Evolutionary conservation across 1,140 invertebrate genomes (phyloP).

Genomic region (Drosophila persimilis): DNA sequence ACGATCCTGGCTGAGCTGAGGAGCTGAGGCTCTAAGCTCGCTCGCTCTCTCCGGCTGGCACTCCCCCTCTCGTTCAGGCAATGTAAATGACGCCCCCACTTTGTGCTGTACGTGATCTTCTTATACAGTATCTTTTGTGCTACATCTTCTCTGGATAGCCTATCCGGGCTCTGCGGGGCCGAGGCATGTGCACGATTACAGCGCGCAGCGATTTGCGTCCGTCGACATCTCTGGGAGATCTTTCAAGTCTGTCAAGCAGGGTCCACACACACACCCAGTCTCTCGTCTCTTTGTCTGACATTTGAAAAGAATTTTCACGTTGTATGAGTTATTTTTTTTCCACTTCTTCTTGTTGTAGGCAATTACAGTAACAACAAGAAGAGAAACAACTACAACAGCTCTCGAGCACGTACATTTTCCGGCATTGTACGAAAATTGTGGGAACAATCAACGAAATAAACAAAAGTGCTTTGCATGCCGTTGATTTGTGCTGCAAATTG

Average conservation of each 20-base stretch:
- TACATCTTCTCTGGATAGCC: slow-evolving; percentile 50
- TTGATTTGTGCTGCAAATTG: slow-evolving; percentile 59
- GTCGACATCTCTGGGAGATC: slow-evolving; percentile 57
- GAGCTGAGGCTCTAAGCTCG: slow-evolving; percentile 18
- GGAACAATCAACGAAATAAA: slow-evolving; percentile 78
- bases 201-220: slow-evolving; percentile 39
- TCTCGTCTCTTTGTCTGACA: slow-evolving; percentile 50
- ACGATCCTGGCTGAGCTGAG: slow-evolving; percentile 46
- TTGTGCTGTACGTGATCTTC: slow-evolving; percentile 72
- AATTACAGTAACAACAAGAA: slow-evolving; percentile 69
- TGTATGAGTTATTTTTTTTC: slow-evolving; percentile 51
- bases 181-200: slow-evolving; percentile 62
- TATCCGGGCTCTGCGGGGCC: slow-evolving; percentile 35
- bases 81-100: slow-evolving; percentile 80
- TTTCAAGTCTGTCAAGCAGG: slow-evolving; percentile 71
- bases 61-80: slow-evolving; percentile 25
- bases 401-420: slow-evolving; percentile 74
- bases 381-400: slow-evolving; percentile 29
- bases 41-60: neutral
- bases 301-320: slow-evolving; percentile 79
- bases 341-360: slow-evolving; percentile 45
- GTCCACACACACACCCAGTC: slow-evolving; percentile 9
- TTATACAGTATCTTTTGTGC: slow-evolving; percentile 58
- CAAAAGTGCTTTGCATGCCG: slow-evolving; percentile 75
- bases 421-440: slow-evolving; percentile 79